phyloP scores from a whole-genome alignment of 2,797 vertebrate species.

The Epinephelus coioides region DNA sequence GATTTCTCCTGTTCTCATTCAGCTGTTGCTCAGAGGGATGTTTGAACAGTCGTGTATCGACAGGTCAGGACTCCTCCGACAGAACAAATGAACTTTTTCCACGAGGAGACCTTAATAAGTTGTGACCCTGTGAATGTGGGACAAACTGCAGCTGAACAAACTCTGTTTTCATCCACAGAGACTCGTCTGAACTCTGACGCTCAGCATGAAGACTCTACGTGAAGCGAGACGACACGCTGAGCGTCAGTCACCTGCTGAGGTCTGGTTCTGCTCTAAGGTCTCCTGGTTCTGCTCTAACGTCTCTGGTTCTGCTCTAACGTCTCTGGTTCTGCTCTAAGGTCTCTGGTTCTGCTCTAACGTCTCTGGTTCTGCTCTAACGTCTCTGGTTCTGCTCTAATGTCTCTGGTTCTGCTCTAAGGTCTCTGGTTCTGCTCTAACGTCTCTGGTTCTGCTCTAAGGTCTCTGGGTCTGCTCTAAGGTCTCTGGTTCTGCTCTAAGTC shows the following conservation, averaged over 20 bases:
- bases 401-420: no score
- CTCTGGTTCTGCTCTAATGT: no score
- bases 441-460: no score
- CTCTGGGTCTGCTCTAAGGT: no score
- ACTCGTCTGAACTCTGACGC: conserved; percentile 53
- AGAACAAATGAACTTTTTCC: not conserved
- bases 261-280: not conserved
- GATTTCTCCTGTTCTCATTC: no score
- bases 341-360: no score
- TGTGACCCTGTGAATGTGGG: not conserved
- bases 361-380: no score
- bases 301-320: no score
- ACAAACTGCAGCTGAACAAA: conserved; percentile 16
- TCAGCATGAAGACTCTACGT: conserved; percentile 15
- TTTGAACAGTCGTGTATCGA: not conserved
- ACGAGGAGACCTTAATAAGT: not conserved
- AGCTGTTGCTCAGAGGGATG: no score
- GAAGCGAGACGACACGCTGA: conserved; percentile 20
- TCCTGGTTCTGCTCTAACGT: no score
- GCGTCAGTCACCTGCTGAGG: not conserved
- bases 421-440: no score
- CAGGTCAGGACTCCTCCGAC: not conserved
- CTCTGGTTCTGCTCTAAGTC: not conserved
- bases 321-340: no score
- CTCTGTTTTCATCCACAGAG: not conserved